Evolutionary conservation across 1,140 invertebrate species (phyloP), one percentile per base, ranked within the genome.

Genomic region (Fopius arisanus): DNA sequence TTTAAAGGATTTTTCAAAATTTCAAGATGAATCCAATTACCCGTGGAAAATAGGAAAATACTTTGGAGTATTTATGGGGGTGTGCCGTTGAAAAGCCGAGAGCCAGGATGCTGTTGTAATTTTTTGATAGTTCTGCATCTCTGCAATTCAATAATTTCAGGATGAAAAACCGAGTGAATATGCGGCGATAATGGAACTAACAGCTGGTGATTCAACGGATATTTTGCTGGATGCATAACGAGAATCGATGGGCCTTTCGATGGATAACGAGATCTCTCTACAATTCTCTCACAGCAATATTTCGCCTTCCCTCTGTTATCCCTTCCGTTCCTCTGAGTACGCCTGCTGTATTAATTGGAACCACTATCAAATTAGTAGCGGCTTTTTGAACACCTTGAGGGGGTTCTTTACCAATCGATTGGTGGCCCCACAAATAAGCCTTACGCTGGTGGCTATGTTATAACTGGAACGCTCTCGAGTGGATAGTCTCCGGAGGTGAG

Each of bases 361-460:
- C 21, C 28, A 67, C 41, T 69, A 69, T 69, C 43, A 51, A 69
- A 69, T 69, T 69, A 69, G 41, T 69, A 48, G 67, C 67, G 41
- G 67, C 41, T 69, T 69, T 69, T 69, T 69, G 67, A 69, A 69
- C 67, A 43, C 67, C 67, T 69, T 54, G 67, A 69, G 67, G 67
- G 67, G 26, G 19, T 41, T 41, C 19, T 59, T 31, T n/a, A 5
- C 19, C 40, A 69, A 69, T 69, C 67, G 67, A 69, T 69, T 69
- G 43, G 41, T 48, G 40, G 67, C 21, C 16, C 4, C 40, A 31
- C 41, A 51, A 48, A 48, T 51, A 51, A 48, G 40, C 12, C 26
- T 19, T 41, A 41, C 12, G 26, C 26, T 69, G 6, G 3, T 48
- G 41, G 40, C 41, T n/a, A 65, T 65, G 28, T 31, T 65, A 33